Evolutionary conservation across 2,888 invertebrate genomes (phyloP).

Genomic region (Tubulanus polymorphus): DNA sequence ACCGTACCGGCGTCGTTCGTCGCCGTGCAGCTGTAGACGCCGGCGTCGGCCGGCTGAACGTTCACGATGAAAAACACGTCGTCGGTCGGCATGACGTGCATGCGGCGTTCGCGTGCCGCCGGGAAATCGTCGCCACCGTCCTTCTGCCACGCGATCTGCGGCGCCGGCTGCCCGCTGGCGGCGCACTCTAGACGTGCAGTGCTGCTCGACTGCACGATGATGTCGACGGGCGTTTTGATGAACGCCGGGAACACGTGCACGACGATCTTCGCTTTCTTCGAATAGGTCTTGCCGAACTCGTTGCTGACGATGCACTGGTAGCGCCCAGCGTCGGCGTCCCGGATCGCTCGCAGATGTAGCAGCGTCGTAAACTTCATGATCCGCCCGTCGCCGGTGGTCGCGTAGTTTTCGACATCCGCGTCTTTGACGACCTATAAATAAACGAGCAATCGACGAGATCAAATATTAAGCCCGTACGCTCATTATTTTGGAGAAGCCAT

Average conservation of each 20-base stretch:
- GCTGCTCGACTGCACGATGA: slow-evolving; percentile 78
- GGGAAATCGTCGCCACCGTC: slow-evolving; percentile 67
- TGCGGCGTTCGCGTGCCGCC: slow-evolving; percentile 85
- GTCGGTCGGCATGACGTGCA: slow-evolving; percentile 88
- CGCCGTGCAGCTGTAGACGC: slow-evolving; percentile 89
- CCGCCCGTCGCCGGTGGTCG: slow-evolving; percentile 25
- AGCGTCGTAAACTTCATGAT: slow-evolving; percentile 60
- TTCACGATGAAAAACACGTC: slow-evolving; percentile 90
- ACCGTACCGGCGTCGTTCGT: slow-evolving; percentile 83
- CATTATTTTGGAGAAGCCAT: no score
- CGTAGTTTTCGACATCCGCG: slow-evolving; percentile 21
- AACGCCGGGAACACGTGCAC: slow-evolving; percentile 86
- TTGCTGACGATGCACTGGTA: slow-evolving; percentile 93
- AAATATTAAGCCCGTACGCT: no score
- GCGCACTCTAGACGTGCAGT: slow-evolving; percentile 87
- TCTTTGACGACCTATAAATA: slow-evolving; percentile 25
- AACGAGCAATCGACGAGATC: not conserved
- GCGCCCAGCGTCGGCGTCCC: slow-evolving; percentile 76
- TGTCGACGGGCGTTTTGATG: slow-evolving; percentile 76
- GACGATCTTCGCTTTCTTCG: slow-evolving; percentile 77
- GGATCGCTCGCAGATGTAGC: slow-evolving; percentile 71
- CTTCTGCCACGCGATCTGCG: slow-evolving; percentile 56
- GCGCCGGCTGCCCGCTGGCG: slow-evolving; percentile 81
- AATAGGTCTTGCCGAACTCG: slow-evolving; percentile 83
- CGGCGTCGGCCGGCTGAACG: slow-evolving; percentile 82